Percentiles rank a stretch among this genome's conserved stretches.
phyloP scores from a whole-genome alignment of 2,113 vertebrate species.

The Brachypteracias leptosomus region DNA sequence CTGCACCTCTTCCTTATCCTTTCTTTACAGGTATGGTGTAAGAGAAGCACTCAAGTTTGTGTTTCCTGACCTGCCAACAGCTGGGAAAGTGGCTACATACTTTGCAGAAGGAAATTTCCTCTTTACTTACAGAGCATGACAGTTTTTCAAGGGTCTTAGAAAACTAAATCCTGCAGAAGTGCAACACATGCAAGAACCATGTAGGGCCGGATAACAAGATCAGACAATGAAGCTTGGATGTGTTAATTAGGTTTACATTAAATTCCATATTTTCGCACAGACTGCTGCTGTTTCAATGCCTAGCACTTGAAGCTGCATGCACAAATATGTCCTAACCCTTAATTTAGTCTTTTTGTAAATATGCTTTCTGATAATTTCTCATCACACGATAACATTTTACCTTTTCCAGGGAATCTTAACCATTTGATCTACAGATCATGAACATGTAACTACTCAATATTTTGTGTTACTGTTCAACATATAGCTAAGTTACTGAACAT shows the following conservation, averaged over 20 bases:
- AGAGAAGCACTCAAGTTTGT: background rate
- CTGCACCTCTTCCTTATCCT: background rate
- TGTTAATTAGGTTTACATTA: background rate
- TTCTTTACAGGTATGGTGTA: background rate
- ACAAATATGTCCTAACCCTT: background rate
- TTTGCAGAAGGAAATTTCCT: background rate
- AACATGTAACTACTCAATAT: background rate
- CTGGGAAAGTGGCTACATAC: background rate
- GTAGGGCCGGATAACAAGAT: background rate
- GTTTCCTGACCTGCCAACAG: constrained; percentile 1
- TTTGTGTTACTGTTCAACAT: background rate
- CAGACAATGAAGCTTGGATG: background rate
- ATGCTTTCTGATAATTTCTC: background rate
- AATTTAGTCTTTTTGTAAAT: background rate
- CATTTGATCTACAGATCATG: background rate
- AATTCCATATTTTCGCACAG: background rate
- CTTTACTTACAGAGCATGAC: background rate
- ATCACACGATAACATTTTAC: background rate
- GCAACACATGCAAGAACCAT: background rate
- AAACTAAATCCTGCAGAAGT: background rate
- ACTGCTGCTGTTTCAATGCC: background rate
- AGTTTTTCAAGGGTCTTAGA: background rate
- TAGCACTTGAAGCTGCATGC: background rate
- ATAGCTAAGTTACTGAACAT: background rate
- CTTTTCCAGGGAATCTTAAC: background rate